Percentiles rank a stretch among this genome's conserved stretches.
Evolutionary conservation across 2,797 vertebrate species (phyloP).

Genomic region (Rhadinocentrus ornatus): DNA sequence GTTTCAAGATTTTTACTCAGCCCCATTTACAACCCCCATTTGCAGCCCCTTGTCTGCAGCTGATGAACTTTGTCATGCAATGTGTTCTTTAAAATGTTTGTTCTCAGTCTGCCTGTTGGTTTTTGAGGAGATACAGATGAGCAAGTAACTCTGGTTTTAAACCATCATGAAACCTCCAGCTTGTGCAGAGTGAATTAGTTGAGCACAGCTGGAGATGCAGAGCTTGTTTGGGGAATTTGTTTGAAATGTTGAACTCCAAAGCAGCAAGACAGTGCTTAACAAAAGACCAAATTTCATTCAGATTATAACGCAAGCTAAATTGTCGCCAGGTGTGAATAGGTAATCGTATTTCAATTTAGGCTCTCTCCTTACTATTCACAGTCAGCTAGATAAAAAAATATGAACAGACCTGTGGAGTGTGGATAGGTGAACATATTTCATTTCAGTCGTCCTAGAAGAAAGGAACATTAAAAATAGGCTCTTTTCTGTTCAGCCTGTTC

Average conservation of each 20-base stretch:
- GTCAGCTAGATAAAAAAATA: no score
- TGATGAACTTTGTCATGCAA: neutral
- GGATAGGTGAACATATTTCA: constrained; percentile 1
- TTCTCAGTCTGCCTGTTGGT: constrained; percentile 13
- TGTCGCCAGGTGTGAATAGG: neutral
- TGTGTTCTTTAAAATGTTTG: neutral
- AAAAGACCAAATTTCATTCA: constrained; percentile 3
- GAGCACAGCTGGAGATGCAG: constrained; percentile 13
- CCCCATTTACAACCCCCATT: neutral
- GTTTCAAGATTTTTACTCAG: neutral
- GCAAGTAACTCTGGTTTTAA: constrained; percentile 18
- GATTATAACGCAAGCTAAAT: constrained; percentile 7
- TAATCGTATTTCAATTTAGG: neutral
- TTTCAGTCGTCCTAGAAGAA: neutral
- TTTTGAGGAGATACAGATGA: constrained; percentile 14
- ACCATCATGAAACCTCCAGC: constrained; percentile 14
- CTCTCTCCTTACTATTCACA: neutral
- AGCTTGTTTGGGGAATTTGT: constrained; percentile 23
- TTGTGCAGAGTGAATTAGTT: constrained; percentile 21
- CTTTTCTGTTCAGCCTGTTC: neutral
- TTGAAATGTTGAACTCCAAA: constrained; percentile 24
- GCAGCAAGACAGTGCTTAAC: constrained; percentile 2
- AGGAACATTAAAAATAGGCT: neutral
- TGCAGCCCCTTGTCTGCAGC: neutral
- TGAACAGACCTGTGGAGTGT: neutral